Evolutionary conservation across 2,113 vertebrate species (phyloP), one percentile per base, ranked within the genome.

Genomic region (Vidua macroura): DNA sequence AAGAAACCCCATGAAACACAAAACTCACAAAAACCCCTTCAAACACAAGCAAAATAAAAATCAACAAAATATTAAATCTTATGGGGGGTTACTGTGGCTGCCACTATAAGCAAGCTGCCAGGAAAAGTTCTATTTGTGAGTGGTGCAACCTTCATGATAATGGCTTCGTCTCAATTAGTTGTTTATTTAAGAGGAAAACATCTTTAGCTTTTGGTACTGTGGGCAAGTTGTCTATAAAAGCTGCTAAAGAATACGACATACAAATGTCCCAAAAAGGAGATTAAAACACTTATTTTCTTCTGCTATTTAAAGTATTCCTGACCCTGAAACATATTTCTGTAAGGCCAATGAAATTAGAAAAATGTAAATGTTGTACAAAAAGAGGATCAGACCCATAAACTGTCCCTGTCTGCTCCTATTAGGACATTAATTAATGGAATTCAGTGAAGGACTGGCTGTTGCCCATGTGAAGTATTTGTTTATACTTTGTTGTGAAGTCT

Each of bases 181-280:
- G 62, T 64, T 95, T 89, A 46, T 64, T 72, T 66, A 80, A 72
- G 23, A 79, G 46, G 24, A 75, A 87, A 76, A 58, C 43, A 48
- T 79, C 27, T 81, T 63, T n/a, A 22, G 15, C 15, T 55, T 85
- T 89, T 51, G 35, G 33, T 90, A 58, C n/a, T 56, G 7, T 60
- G 24, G 43, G 21, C 39, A 91, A 73, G 18, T 51, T 93, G 20
- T 86, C 72, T 81, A 3, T 51, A 77, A 90, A 74, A 70, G 33
- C 79, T 89, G 15, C 68, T 74, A 63, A 58, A 62, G 63, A 66
- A 74, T 77, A 80, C 1, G 7, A 44, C 2, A 15, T 48, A 51
- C 31, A 88, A 67, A 83, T 95, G 70, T 70, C 91, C 78, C 62
- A 80, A 95, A 92, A 96, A 95, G 95, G 95, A 94, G 30, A 86